Evolutionary conservation across 2,888 invertebrate genomes (phyloP).

Genomic region (Omphaloscelis lunosa): DNA sequence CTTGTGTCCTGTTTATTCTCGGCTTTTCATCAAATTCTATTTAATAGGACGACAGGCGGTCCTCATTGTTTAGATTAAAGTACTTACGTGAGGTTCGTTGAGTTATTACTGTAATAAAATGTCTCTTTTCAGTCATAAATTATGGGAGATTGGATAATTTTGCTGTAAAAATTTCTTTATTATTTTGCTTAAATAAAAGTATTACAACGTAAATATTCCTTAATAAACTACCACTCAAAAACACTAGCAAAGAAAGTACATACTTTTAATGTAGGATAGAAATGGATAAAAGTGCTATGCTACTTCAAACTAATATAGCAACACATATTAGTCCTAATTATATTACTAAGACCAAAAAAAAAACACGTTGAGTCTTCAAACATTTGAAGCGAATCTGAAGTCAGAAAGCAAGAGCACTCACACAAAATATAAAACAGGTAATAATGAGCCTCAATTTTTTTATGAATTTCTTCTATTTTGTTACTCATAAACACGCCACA

Average conservation of each 20-base stretch:
- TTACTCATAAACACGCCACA: neutral
- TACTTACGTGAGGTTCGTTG: constrained; percentile 50
- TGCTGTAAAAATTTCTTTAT: neutral
- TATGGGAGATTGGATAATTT: constrained; percentile 47
- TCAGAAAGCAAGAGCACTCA: neutral
- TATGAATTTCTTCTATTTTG: neutral
- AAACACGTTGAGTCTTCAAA: neutral
- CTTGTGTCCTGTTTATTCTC: constrained; percentile 80
- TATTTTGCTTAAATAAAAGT: neutral
- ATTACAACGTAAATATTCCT: neutral
- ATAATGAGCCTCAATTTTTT: neutral
- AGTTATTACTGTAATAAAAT: constrained; percentile 61
- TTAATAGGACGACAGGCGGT: constrained; percentile 59
- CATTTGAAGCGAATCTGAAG: neutral
- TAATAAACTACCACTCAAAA: neutral
- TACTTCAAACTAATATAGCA: neutral
- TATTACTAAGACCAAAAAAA: neutral
- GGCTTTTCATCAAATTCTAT: constrained; percentile 77
- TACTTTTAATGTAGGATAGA: neutral
- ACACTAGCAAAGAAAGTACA: neutral
- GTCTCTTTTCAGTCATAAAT: constrained; percentile 51
- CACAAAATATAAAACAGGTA: neutral
- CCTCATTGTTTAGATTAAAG: constrained; percentile 65
- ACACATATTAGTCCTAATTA: neutral
- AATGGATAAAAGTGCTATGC: neutral